Evolutionary conservation across 2,797 vertebrate genomes (phyloP), one percentile per base, ranked within the genome.

Genomic region (Forpus xanthops): DNA sequence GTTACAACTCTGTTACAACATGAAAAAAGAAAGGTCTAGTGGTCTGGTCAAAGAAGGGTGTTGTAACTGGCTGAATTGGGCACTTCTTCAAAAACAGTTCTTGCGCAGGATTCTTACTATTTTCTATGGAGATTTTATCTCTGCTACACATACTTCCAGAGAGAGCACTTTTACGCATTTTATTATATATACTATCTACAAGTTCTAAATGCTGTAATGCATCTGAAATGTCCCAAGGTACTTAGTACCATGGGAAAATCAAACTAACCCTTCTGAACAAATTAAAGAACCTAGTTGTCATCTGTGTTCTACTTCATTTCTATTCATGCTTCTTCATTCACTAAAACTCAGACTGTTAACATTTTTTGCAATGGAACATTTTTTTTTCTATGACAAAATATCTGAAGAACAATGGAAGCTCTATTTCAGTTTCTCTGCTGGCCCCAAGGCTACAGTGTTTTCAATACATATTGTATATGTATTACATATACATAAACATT

Each of bases 361-460:
- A 19, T 49, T 70, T 60, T 66, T 87, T 81, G 11, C 53, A 73
- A 42, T 1, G 2, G 27, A 49, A 4, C 8, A 1, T 5, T 41
- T 84, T 67, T 67, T 62, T 52, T 68, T 4, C 35, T 35, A 5
- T 45, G 9, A 42, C 4, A 66, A 87, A 47, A 13, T 7, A 31
- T 16, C 9, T 10, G 28, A 74, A 41, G 30, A 82, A 18, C 33
- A 49, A 1, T 3, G 45, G 14, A 21, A 49, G 2, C 19, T 30
- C 11, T 64, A 8, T 66, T 7, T 28, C 56, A 23, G 6, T 30
- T 68, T 35, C n/a, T 66, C 20, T 33, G 25, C 25, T 79, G 41
- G 35, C 20, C 17, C 23, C 1, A 0, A 68, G 20, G 64, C 11
- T 8, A 17, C 2, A 2, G 2, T 27, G 20, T 37, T 37, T 35